A percentile compares a stretch with the other conserved stretches of the same genome.
These are phyloP conservation scores for Anguilla rostrata DNA, from an alignment of 2,113 vertebrate genomes.

Conservation along the genomic window DNA sequence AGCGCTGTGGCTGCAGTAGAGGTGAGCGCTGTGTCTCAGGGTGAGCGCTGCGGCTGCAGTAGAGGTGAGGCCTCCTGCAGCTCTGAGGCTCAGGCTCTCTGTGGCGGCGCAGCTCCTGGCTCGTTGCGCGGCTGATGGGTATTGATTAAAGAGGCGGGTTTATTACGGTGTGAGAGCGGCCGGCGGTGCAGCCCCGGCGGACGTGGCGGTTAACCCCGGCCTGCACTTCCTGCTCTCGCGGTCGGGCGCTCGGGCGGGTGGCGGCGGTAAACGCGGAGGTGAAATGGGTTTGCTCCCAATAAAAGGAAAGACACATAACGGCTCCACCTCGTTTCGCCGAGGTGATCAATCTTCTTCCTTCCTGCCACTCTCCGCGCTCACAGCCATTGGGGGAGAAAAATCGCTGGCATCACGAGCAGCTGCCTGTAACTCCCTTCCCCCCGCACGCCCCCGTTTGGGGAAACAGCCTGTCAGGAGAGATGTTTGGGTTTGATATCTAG, in stretches of 20 bases:
- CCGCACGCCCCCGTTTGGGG: too few relatives aligned
- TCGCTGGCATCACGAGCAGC: not conserved
- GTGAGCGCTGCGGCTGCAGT: too few relatives aligned
- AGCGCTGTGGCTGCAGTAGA: too few relatives aligned
- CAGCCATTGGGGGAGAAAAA: constrained; percentile 19
- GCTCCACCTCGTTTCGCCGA: constrained; percentile 38
- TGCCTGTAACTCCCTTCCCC: too few relatives aligned
- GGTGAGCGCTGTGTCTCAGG: too few relatives aligned
- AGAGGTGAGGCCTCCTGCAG: too few relatives aligned
- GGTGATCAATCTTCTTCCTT: constrained; percentile 49
- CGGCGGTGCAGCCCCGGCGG: not conserved
- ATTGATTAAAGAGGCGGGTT: not conserved
- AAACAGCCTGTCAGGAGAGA: too few relatives aligned
- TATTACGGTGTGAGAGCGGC: not conserved
- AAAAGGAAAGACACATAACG: not conserved
- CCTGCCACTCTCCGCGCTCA: constrained; percentile 2
- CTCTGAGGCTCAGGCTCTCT: too few relatives aligned
- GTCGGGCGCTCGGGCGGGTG: not conserved
- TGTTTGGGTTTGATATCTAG: too few relatives aligned
- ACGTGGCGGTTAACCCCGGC: not conserved
- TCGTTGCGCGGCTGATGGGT: not conserved
- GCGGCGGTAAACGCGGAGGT: not conserved
- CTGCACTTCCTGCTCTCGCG: not conserved
- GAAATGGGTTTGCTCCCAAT: not conserved
- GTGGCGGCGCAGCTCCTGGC: not conserved